Evolutionary conservation across 2,113 vertebrate species (phyloP).

Genomic region (Tinamus guttatus): DNA sequence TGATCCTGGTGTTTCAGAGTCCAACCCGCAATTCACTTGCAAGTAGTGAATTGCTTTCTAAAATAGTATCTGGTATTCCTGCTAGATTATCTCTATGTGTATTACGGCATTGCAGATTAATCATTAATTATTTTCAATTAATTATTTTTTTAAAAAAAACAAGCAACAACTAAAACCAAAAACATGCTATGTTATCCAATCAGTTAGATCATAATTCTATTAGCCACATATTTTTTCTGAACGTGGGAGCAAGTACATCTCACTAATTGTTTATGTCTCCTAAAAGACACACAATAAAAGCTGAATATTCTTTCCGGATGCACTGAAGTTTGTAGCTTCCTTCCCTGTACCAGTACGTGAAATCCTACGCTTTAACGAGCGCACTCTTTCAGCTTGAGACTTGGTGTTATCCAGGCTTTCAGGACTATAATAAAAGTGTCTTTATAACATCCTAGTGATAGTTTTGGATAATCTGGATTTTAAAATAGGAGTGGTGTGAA

Average conservation of each 20-base stretch:
- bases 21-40: not conserved
- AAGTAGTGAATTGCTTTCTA: not conserved
- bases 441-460: constrained; percentile 33
- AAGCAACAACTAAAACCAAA: not conserved
- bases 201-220: not conserved
- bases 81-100: not conserved
- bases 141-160: not conserved
- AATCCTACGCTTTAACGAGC: not conserved
- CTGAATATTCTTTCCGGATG: not conserved
- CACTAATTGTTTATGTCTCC: no score
- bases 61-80: not conserved
- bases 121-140: no score
- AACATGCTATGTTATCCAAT: not conserved
- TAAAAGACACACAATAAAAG: not conserved
- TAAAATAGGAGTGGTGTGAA: constrained; percentile 42
- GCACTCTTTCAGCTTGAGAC: not conserved
- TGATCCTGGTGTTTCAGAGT: not conserved
- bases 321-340: not conserved
- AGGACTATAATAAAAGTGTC: constrained; percentile 33
- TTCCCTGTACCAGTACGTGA: not conserved
- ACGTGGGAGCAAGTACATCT: not conserved
- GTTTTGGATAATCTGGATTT: constrained; percentile 58
- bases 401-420: constrained; percentile 47
- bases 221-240: not conserved
- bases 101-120: not conserved